phyloP scores from a whole-genome alignment of 1,140 invertebrate genomes.

The Littorina saxatilis region DNA sequence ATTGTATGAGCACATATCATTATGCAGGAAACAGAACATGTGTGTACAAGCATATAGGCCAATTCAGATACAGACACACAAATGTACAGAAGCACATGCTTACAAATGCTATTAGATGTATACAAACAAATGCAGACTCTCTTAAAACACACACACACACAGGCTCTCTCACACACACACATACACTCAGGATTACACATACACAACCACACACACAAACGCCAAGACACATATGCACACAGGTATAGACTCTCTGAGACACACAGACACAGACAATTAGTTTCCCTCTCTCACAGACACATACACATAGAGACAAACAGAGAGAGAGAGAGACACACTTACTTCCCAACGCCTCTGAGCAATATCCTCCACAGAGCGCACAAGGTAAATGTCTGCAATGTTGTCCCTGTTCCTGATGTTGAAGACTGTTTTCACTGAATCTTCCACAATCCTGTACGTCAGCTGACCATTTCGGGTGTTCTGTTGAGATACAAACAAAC shows the following conservation, averaged over 20 bases:
- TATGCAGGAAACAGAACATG: no score
- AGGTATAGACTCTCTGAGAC: not conserved
- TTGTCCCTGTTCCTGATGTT: constrained; percentile 21
- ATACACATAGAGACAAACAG: no score
- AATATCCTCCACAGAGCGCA: constrained; percentile 5
- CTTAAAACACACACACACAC: constrained; percentile 4
- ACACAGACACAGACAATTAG: not conserved
- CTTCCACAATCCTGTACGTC: constrained; percentile 25
- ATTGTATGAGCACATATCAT: no score
- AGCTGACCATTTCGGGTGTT: constrained; percentile 29
- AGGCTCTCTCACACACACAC: not conserved
- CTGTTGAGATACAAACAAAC: constrained; percentile 14
- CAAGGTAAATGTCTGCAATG: constrained; percentile 15
- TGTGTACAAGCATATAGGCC: no score
- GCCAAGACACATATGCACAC: not conserved
- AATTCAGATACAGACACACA: no score
- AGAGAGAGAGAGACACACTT: not conserved
- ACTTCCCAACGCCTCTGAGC: constrained; percentile 31
- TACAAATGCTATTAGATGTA: no score
- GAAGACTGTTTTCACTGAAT: constrained; percentile 5
- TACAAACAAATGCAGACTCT: not conserved
- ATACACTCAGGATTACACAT: not conserved
- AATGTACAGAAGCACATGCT: no score
- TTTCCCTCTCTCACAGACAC: no score
- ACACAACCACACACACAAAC: not conserved